These are phyloP conservation scores for Helleia helle DNA, from an alignment of 2,888 invertebrate species.

Conservation along the genomic window DNA sequence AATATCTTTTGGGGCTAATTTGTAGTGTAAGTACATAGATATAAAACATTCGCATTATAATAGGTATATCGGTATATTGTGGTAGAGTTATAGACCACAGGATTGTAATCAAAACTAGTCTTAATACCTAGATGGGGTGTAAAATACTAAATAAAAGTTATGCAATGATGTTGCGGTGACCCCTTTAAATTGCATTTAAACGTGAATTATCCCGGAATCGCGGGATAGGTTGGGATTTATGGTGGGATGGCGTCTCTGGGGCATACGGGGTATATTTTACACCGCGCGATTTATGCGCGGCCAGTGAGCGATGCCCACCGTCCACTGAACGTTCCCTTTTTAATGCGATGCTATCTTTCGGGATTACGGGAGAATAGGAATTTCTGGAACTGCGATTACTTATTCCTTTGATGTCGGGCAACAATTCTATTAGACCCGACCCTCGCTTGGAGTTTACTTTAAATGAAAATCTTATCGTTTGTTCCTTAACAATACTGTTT, in stretches of 20 bases:
- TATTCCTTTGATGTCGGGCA: conserved; percentile 28
- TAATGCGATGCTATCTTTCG: conserved; percentile 62
- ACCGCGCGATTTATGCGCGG: conserved; percentile 9
- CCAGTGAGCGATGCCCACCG: conserved; percentile 6
- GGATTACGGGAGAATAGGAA: conserved; percentile 34
- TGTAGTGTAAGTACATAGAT: too few relatives aligned
- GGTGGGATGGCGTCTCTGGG: background rate
- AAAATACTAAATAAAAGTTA: background rate
- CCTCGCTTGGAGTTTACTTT: conserved; percentile 19
- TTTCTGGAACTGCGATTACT: conserved; percentile 26
- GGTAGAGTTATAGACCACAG: too few relatives aligned
- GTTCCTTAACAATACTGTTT: conserved; percentile 1
- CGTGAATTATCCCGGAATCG: background rate
- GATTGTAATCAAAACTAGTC: too few relatives aligned
- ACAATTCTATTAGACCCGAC: conserved; percentile 22
- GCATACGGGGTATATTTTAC: conserved; percentile 9
- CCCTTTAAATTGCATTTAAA: conserved; percentile 6
- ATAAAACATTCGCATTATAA: too few relatives aligned
- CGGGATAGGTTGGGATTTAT: background rate
- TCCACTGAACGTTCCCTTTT: conserved; percentile 30
- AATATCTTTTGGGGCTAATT: too few relatives aligned
- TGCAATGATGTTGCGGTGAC: conserved; percentile 4
- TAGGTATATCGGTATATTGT: too few relatives aligned
- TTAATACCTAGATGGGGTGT: background rate
- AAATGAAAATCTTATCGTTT: conserved; percentile 16